These are phyloP conservation scores for Danio aesculapii DNA, from an alignment of 2,797 vertebrate species.

Conservation along the genomic window DNA sequence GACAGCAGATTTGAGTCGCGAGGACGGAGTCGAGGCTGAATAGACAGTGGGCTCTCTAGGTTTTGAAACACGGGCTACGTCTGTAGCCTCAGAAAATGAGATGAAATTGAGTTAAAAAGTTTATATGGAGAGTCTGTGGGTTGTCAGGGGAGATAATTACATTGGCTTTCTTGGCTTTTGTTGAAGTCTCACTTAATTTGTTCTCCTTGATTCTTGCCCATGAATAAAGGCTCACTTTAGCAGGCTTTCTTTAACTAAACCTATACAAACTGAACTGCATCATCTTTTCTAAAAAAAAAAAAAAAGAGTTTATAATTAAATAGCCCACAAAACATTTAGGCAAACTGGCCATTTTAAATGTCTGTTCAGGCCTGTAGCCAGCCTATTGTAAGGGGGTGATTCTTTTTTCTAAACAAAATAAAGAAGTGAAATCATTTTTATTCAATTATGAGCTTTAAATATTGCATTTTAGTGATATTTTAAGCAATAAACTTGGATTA, in stretches of 20 bases:
- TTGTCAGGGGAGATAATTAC: constrained; percentile 58
- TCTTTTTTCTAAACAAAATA: no score
- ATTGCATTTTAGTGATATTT: no score
- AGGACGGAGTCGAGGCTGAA: constrained; percentile 77
- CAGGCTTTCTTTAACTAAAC: constrained; percentile 2
- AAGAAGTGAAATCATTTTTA: no score
- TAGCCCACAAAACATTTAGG: neutral
- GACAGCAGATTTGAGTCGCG: neutral
- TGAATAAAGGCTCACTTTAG: constrained; percentile 40
- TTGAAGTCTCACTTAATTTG: constrained; percentile 13
- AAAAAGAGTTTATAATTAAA: neutral
- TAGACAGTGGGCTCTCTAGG: constrained; percentile 70
- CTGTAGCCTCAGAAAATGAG: neutral
- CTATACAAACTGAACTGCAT: neutral
- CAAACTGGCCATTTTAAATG: neutral
- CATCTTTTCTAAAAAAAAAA: neutral
- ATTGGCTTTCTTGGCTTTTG: constrained; percentile 49
- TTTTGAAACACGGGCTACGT: neutral
- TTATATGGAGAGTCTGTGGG: constrained; percentile 18
- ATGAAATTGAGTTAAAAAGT: constrained; percentile 41
- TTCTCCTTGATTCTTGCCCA: constrained; percentile 20
- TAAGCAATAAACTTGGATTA: no score
- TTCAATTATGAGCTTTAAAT: no score
- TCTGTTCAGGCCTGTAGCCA: no score
- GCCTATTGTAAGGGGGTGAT: no score